These are phyloP conservation scores for Ursus arctos DNA, from an alignment of 2,113 vertebrate genomes.

Conservation along the genomic window DNA sequence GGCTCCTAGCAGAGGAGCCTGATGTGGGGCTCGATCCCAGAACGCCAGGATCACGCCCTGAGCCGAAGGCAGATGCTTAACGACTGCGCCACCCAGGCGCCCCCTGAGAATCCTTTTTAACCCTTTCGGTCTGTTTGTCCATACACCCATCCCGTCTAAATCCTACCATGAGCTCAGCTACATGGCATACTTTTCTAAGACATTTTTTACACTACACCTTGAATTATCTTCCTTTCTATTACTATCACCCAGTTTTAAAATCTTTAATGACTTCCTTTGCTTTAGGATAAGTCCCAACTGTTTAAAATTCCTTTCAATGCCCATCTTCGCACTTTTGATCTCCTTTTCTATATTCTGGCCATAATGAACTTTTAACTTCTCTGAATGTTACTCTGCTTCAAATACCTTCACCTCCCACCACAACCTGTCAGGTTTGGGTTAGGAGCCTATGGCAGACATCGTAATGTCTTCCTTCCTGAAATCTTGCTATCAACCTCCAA, in stretches of 20 bases:
- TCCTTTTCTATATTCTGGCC: not conserved
- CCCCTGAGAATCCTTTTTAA: not conserved
- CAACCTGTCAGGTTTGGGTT: not conserved
- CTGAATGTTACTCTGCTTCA: not conserved
- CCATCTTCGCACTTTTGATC: not conserved
- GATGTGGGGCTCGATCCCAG: too few relatives aligned
- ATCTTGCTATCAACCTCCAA: not conserved
- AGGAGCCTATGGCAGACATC: not conserved
- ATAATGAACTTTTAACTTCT: not conserved
- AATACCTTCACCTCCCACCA: not conserved
- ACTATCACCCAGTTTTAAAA: not conserved
- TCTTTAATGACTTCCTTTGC: not conserved
- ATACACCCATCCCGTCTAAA: too few relatives aligned
- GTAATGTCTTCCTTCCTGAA: not conserved
- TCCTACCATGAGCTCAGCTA: not conserved
- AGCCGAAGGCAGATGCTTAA: too few relatives aligned
- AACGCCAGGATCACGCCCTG: too few relatives aligned
- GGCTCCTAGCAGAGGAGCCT: too few relatives aligned
- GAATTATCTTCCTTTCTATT: not conserved
- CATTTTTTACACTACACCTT: not conserved
- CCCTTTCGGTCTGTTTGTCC: not conserved
- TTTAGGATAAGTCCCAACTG: not conserved
- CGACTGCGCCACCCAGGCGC: too few relatives aligned
- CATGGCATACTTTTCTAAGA: not conserved
- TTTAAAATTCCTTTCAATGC: not conserved